Base-by-base conservation (phyloP, 2,113 vertebrate genomes). In the Alouatta palliata region DNA sequence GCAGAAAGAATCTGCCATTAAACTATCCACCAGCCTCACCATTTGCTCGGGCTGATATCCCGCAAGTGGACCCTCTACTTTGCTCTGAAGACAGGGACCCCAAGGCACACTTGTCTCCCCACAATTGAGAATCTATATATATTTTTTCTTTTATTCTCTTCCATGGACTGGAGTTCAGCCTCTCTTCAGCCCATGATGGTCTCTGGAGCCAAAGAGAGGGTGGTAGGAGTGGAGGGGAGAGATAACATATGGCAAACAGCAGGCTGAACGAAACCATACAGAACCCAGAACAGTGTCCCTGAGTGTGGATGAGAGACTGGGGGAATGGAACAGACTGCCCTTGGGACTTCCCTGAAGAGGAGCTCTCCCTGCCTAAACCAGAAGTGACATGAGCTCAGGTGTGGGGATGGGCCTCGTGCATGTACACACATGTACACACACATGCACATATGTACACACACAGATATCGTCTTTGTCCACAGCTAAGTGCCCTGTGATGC, bases 1-100 rank as follows among this genome's bases (percentile, higher is more conserved):
- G 37, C 19, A 3, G 2, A 1, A 58, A 21, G 17, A 12, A 32
- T 8, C 79, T 23, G 14, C 80, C 43, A 12, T 23, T 43, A 6
- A 12, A 19, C 1, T 1, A 0, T 1, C 1, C 0, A 0, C 3
- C 2, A 1, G 16, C 83, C 12, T 56, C 7, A 9, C 35, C 17
- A 1, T 61, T 6, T 19, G 5, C 56, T 9, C 47, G 14, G 23
- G 45, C 73, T 32, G 3, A 58, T 40, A 9, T n/a, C 8, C 30
- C 2, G 35, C n/a, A 16, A 40, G 27, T 3, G 1, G 27, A 66
- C 21, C 32, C n/a, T 43, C 61, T 27, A 35, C 30, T 61, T 32
- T 43, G 8, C 37, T n/a, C 47, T 76, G 12, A 47, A 80, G 35
- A 79, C 40, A 45, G 88, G 40, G 19, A 32, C 25, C 21, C 21